A percentile compares a stretch with the other conserved stretches of the same genome.
Conservation (phyloP, 2,113 vertebrate genomes). For the Cyprinodon variegatus region DNA sequence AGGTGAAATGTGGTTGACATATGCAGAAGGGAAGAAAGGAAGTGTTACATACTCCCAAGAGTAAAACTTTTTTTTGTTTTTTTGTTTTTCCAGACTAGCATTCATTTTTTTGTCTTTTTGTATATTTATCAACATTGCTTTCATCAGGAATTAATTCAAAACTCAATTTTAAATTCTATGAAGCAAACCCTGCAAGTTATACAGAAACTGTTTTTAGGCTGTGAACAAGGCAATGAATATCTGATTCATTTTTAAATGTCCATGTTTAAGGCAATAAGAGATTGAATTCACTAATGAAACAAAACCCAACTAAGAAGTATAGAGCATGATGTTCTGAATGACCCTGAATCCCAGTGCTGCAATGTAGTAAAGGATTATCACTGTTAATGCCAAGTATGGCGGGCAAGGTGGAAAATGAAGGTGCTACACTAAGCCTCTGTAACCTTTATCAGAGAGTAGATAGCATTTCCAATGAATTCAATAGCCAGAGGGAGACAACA, state of each 20-base stretch:
- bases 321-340: background rate
- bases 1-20: too few relatives aligned
- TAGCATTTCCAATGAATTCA: slow-evolving; percentile 59
- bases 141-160: background rate
- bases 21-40: too few relatives aligned
- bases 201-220: background rate
- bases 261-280: background rate
- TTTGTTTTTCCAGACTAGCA: too few relatives aligned
- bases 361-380: slow-evolving; percentile 34
- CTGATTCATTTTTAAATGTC: background rate
- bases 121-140: background rate
- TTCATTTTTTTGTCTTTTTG: background rate
- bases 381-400: slow-evolving; percentile 21
- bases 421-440: slow-evolving; percentile 51
- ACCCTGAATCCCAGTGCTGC: slow-evolving; percentile 6
- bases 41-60: too few relatives aligned
- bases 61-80: background rate
- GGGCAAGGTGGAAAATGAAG: slow-evolving; percentile 44
- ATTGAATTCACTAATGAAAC: background rate
- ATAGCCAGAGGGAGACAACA: slow-evolving; percentile 28
- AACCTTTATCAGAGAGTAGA: slow-evolving; percentile 57
- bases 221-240: background rate
- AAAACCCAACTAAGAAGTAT: too few relatives aligned
- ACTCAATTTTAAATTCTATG: background rate
- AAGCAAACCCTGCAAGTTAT: background rate